Percentiles rank a stretch among this genome's conserved stretches.
Conservation (phyloP, 2,888 invertebrate genomes). For the Apamea sordens region DNA sequence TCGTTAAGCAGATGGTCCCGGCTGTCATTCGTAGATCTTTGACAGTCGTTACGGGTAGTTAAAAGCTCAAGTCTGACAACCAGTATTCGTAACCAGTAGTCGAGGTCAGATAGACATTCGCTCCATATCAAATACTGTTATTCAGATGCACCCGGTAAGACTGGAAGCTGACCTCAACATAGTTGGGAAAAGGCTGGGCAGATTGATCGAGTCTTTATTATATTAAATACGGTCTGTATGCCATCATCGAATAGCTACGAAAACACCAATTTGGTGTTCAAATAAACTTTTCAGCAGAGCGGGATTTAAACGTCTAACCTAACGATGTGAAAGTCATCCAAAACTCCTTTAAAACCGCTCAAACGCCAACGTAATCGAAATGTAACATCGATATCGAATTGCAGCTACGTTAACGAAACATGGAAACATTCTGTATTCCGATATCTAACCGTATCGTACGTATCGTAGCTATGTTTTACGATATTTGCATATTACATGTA, state of each 20-base stretch:
- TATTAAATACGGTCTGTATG: background rate
- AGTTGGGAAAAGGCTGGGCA: no score
- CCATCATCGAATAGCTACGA: background rate
- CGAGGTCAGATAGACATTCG: no score
- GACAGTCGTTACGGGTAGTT: no score
- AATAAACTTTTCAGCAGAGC: background rate
- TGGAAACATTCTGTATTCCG: conserved; percentile 23
- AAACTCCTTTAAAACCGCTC: conserved; percentile 13
- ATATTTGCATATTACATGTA: conserved; percentile 5
- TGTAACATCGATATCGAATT: conserved; percentile 3
- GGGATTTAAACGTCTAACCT: background rate
- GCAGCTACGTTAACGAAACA: conserved; percentile 21
- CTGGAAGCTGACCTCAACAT: no score
- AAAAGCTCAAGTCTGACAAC: no score
- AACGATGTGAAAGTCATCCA: background rate
- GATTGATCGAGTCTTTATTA: no score
- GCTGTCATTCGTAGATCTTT: no score
- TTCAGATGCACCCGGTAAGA: no score
- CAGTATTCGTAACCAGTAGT: no score
- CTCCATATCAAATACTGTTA: no score
- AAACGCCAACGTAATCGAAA: conserved; percentile 35
- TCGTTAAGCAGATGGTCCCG: no score
- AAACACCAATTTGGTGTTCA: no score
- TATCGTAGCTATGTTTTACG: conserved; percentile 4
- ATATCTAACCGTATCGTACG: conserved; percentile 1